Evolutionary conservation across 1,140 invertebrate genomes (phyloP).

Genomic region (Zaprionus camerounensis): DNA sequence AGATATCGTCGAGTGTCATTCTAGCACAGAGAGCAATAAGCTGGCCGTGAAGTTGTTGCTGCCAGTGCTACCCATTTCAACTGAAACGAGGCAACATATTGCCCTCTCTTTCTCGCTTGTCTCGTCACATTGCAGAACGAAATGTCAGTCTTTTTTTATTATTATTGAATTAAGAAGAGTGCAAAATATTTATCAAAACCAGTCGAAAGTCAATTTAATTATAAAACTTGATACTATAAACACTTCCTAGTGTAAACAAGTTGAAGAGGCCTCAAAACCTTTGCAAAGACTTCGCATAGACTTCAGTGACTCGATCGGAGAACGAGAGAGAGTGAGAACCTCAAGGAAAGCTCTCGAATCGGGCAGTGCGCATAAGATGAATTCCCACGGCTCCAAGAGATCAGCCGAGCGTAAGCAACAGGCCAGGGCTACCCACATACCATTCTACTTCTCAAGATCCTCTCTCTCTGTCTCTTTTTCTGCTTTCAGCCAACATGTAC

Average conservation of each 20-base stretch:
- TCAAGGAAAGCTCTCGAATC: not conserved
- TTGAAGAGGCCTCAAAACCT: not conserved
- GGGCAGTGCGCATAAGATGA: slow-evolving; percentile 6
- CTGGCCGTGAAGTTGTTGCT: not conserved
- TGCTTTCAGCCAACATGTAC: slow-evolving; percentile 38
- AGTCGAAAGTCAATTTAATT: not conserved
- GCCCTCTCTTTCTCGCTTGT: not conserved
- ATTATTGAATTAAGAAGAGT: not conserved
- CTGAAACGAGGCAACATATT: not conserved
- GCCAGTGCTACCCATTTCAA: slow-evolving; percentile 46
- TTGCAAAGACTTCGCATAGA: not conserved
- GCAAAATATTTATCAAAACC: not conserved
- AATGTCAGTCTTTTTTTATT: slow-evolving; percentile 12
- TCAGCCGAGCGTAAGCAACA: slow-evolving; percentile 27
- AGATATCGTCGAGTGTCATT: not conserved
- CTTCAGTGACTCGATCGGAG: not conserved
- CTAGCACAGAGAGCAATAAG: not conserved
- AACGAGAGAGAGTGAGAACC: not conserved
- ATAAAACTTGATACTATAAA: not conserved
- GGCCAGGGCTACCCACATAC: not conserved
- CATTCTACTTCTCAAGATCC: not conserved
- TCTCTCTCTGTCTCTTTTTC: not conserved
- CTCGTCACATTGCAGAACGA: too few relatives aligned
- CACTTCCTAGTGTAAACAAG: not conserved
- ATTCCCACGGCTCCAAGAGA: slow-evolving; percentile 29